Base-by-base conservation (phyloP, 2,888 invertebrate species). In the Octonoba sinensis region DNA sequence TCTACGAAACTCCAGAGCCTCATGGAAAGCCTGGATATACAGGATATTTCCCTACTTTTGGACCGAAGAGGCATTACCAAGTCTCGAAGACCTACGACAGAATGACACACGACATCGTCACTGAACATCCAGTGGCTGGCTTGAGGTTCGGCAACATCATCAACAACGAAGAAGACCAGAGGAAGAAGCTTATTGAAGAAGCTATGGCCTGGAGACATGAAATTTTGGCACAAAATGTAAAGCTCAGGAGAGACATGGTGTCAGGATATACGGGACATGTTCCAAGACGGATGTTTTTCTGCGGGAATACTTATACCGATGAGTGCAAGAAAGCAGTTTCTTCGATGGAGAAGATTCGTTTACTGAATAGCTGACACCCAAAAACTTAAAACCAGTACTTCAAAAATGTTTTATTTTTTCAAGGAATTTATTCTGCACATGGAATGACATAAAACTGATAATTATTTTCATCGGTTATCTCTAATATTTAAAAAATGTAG, bases 151-250 rank as follows among this genome's bases (percentile, higher is more conserved):
- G 24, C 16, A 27, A 16, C 2, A 60, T 60, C 8, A 24, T 60
- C 12, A 60, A 27, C n/a, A 60, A 15, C 12, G 60, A 60, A 15
- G 60, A 60, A 18, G n/a, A 16, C 36, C 18, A 36, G 27, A 24
- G n/a, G 60, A 3, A 2, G 16, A 60, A 24, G 36, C 36, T 60
- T 0, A 27, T 36, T 4, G 60, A 60, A 12, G 60, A 60, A 15
- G 60, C 36, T 16, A 27, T 60, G 60, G 27, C 65, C 20, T 65
- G 65, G 65, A 65, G 36, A 20, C 65, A 65, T 47, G 65, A 65
- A 46, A 44, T n/a, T 16, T 1, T 18, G 18, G 18, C 47, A 1
- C 47, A 65, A 16, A 49, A 65, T 46, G 12, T 47, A 13, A 44
- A 47, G 15, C 47, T 46, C 11, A 4, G 65, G 65, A 44, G 22